Evolutionary conservation across 2,113 vertebrate species (phyloP).

Genomic region (Hylia prasina): DNA sequence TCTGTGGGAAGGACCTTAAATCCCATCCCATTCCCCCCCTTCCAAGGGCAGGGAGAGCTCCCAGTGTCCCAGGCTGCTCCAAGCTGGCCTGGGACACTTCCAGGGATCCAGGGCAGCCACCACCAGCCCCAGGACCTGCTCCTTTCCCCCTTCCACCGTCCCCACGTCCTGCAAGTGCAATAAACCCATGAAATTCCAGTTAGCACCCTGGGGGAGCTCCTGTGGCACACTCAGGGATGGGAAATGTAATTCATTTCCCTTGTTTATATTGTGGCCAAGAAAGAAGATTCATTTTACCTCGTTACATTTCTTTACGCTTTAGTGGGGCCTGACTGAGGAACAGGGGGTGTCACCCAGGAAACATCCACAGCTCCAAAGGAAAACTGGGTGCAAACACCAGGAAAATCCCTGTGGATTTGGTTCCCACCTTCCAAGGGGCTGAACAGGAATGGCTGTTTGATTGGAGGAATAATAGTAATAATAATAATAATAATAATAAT

Average conservation of each 20-base stretch:
- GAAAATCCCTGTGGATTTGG: background rate
- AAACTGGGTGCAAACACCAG: background rate
- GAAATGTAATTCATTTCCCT: slow-evolving; percentile 18
- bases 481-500: background rate
- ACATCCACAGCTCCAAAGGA: background rate
- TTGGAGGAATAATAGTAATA: background rate
- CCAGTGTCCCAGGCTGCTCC: background rate
- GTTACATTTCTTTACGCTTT: background rate
- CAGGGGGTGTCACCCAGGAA: background rate
- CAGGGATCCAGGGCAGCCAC: background rate
- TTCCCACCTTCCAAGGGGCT: background rate
- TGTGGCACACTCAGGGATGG: background rate
- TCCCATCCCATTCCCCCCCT: background rate
- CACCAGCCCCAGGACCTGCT: background rate
- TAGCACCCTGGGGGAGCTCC: background rate
- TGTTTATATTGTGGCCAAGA: background rate
- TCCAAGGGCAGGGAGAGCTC: background rate
- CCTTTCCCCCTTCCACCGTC: accelerated
- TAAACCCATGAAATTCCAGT: background rate
- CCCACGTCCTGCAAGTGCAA: accelerated
- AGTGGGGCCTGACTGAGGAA: background rate
- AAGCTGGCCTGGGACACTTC: background rate
- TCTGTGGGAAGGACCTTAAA: background rate
- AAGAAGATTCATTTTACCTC: background rate
- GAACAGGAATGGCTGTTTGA: too few species aligned